Conservation (phyloP, 2,888 invertebrate species). For the Chrysodeixis includens region DNA sequence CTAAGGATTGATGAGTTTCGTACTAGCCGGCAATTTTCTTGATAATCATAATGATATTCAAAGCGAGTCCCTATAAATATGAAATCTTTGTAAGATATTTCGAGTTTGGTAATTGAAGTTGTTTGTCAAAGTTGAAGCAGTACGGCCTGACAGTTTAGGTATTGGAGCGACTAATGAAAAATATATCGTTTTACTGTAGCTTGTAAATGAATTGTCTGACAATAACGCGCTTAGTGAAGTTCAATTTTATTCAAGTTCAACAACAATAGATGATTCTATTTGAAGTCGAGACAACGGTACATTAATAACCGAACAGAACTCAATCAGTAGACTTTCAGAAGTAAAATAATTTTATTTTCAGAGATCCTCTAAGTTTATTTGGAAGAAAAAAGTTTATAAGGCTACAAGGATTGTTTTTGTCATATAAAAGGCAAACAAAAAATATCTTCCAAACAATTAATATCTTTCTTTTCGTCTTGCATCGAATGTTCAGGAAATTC, state of each 20-base stretch:
- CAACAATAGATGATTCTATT: neutral
- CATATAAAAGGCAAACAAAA: no score
- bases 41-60: slow-evolving; percentile 48
- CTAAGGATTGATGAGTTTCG: slow-evolving; percentile 54
- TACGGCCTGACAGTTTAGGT: neutral
- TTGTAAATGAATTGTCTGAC: neutral
- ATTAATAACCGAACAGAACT: neutral
- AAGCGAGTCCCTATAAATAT: slow-evolving; percentile 35
- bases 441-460: no score
- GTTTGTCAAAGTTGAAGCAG: slow-evolving; percentile 11
- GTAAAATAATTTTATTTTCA: no score
- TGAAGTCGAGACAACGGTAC: neutral
- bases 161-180: neutral
- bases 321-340: neutral
- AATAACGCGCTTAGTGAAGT: neutral
- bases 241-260: neutral
- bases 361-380: no score
- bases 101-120: slow-evolving; percentile 20
- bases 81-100: slow-evolving; percentile 22
- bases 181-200: neutral
- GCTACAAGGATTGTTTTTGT: no score
- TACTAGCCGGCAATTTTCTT: slow-evolving; percentile 45
- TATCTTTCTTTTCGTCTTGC: no score
- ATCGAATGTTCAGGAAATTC: neutral
- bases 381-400: no score